Base-by-base conservation (phyloP, 2,113 vertebrate species). In the Benitochromis conjunctus region DNA sequence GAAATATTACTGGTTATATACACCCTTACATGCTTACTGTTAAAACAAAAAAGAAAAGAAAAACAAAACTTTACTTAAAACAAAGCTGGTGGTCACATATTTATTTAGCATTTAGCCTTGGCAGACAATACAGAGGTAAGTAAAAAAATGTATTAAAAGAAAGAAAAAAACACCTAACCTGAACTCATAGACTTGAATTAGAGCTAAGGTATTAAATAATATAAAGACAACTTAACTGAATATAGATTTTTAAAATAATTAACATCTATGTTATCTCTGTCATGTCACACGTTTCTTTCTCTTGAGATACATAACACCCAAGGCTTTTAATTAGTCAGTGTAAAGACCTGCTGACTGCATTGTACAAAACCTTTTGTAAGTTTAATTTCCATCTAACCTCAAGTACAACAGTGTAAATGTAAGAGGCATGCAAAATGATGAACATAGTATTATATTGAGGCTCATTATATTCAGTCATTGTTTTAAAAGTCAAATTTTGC, bases 121-220 rank as follows among this genome's bases (percentile, higher is more conserved):
- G 51, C 62, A 83, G 51, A 82, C 36, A 29, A 13, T 78, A 8
- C 13, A 26, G 58, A 94, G 94, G 94, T 95, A 94, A 95, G 93
- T 94, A 54, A 80, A 76, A 82, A 31, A 18, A 36, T 1, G 57
- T 62, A 19, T 11, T 7, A 36, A 62, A 69, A 46, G 12, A 10
- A 38, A 66, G 34, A 8, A 48, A 54, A 24, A 79, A 62, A 48
- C 13, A 55, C 2, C 9, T 41, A 26, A 51, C n/a, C 6, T 29
- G 16, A 55, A 77, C 29, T 76, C 7, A 66, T 3, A 13, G 21
- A 54, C 51, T 78, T 60, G 3, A 64, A 29, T 26, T 41, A 21
- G 3, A 85, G 3, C 29, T 2, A 9, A 11, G 7, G 13, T 48
- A 57, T 46, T 36, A 21, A 16, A 9, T 56, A 51, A 31, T 21